Base-by-base conservation (phyloP, 2,797 vertebrate genomes). In the Miichthys miiuy region DNA sequence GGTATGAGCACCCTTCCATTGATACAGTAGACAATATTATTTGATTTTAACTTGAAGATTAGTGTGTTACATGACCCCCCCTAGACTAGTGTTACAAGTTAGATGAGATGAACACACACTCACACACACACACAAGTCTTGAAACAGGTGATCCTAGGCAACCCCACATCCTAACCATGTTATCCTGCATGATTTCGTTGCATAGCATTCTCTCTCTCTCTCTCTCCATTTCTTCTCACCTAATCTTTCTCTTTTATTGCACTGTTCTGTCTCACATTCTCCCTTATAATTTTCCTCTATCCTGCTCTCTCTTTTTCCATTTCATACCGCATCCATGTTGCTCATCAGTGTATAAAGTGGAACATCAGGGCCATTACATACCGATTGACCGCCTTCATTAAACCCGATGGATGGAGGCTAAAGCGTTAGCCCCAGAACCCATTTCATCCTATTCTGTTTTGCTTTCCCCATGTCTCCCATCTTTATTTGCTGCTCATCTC, bases 1-100 rank as follows among this genome's bases (percentile, higher is more conserved):
- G 98, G 98, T 99, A 98, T 61, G 96, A 92, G 83, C 90, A 91
- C 56, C 80, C 72, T 87, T 92, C 89, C 84, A 87, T n/a, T 77
- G 84, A 79, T 44, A 3, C n/a, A 23, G 2, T 16, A 63, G 12
- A 68, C 23, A 18, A 42, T 16, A 17, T 13, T 1, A 20, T 13
- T 1, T 55, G 5, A 30, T 30, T 8, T 44, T 6, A 3, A n/a
- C 42, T 5, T 10, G 5, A 10, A 16, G 27, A 42, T 68, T 5
- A 50, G 17, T 54, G 48, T 52, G 47, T 51, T 18, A 44, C 47
- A 21, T 9, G 3, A 62, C 6, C 47, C 67, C 52, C 67, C 52
- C 4, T 21, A 71, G 60, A 58, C 16, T 10, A 75, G 66, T 9
- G n/a, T 21, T 52, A 9, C 25, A 58, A 14, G 30, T 34, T 58